Percentiles rank a stretch among this genome's conserved stretches.
Conservation (phyloP, 2,113 vertebrate genomes). For the Phalacrocorax brasilianus region DNA sequence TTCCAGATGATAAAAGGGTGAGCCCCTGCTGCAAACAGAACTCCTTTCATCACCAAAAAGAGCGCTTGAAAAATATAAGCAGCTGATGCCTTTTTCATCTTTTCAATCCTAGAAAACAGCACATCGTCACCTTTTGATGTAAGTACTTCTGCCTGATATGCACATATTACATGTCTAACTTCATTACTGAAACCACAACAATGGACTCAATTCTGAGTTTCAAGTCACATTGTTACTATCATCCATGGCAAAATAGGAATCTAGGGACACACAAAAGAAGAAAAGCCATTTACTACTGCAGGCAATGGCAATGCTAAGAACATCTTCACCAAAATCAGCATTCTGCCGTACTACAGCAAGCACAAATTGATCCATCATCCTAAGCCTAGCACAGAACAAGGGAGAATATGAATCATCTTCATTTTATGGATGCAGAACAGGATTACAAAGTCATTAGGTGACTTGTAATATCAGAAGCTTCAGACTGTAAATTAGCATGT, state of each 20-base stretch:
- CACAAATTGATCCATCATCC: not conserved
- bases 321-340: not conserved
- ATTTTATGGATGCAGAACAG: not conserved
- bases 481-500: not conserved
- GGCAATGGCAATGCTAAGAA: not conserved
- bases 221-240: not conserved
- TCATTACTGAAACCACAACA: not conserved
- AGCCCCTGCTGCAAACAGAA: not conserved
- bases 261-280: not conserved
- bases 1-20: not conserved
- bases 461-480: not conserved
- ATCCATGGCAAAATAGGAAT: not conserved
- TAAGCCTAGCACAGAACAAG: not conserved
- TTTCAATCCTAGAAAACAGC: not conserved
- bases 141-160: not conserved
- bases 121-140: not conserved
- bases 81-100: not conserved
- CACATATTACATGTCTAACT: not conserved
- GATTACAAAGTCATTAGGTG: not conserved
- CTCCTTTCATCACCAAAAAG: not conserved
- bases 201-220: not conserved
- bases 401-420: not conserved
- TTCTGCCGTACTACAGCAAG: not conserved
- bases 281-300: not conserved
- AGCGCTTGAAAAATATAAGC: not conserved